Conservation (phyloP, 2,888 invertebrate genomes). For the Dendrolimus pini region DNA sequence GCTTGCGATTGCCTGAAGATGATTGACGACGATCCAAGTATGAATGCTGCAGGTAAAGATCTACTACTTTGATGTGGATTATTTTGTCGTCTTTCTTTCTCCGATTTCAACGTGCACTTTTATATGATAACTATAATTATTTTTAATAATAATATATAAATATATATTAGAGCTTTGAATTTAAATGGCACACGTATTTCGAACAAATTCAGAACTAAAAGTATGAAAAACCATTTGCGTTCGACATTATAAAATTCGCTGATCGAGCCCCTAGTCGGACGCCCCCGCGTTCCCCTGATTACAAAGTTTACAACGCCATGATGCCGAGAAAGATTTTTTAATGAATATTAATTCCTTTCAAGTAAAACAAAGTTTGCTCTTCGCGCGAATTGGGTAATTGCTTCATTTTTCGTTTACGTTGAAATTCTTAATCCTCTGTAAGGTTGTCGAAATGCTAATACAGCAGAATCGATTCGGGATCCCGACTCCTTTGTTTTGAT, state of each 20-base stretch:
- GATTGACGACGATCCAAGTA: too few relatives aligned
- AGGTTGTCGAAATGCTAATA: constrained; percentile 41
- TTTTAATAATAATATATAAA: too few relatives aligned
- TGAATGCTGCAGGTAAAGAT: too few relatives aligned
- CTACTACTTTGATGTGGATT: too few relatives aligned
- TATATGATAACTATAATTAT: too few relatives aligned
- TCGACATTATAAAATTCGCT: constrained; percentile 57
- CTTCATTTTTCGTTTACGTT: constrained; percentile 53
- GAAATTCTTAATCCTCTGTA: constrained; percentile 44
- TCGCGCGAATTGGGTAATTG: constrained; percentile 59
- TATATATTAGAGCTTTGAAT: too few relatives aligned
- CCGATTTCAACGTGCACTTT: too few relatives aligned
- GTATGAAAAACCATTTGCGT: constrained; percentile 50
- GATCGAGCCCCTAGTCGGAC: constrained; percentile 26
- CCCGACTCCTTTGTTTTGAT: constrained; percentile 14
- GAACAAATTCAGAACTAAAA: too few relatives aligned
- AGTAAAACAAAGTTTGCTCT: constrained; percentile 69
- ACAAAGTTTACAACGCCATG: constrained; percentile 69
- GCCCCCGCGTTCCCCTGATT: constrained; percentile 39
- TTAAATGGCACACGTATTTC: too few relatives aligned
- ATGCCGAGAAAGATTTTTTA: constrained; percentile 68
- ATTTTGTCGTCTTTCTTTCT: too few relatives aligned
- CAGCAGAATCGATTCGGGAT: constrained; percentile 14
- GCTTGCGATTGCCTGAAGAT: too few relatives aligned
- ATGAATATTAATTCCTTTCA: constrained; percentile 72